Evolutionary conservation across 2,888 invertebrate genomes (phyloP).

Genomic region (Stegophylla sp.): DNA sequence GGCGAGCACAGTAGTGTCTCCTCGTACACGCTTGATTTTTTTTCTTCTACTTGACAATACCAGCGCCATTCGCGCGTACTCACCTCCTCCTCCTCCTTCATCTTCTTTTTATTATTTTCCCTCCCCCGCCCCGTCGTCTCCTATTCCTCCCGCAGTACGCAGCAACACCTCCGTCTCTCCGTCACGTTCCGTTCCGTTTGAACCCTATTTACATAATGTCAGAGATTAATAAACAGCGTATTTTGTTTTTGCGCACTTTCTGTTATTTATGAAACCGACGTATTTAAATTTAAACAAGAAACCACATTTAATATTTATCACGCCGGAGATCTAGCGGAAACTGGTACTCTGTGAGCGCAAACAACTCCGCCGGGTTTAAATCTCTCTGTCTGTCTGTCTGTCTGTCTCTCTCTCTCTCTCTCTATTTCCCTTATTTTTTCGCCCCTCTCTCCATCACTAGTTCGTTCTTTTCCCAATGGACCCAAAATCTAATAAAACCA

Average conservation of each 20-base stretch:
- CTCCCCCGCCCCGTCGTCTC: not conserved
- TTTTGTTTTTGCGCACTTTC: slow-evolving; percentile 38
- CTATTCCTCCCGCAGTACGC: not conserved
- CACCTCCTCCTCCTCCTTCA: not conserved
- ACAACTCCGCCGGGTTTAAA: slow-evolving; percentile 13
- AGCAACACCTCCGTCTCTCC: not conserved
- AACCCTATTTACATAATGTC: slow-evolving; percentile 35
- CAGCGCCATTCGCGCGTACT: too few relatives aligned
- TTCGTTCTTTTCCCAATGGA: not conserved
- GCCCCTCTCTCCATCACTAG: not conserved
- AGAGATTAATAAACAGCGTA: slow-evolving; percentile 37
- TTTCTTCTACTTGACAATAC: not conserved
- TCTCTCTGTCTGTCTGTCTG: not conserved
- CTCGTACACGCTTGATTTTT: not conserved
- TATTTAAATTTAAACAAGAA: slow-evolving; percentile 47
- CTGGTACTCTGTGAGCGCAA: slow-evolving; percentile 36
- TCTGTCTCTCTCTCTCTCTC: too few relatives aligned
- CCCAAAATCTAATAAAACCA: not conserved
- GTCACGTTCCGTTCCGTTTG: not conserved
- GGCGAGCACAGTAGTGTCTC: not conserved
- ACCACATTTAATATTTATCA: slow-evolving; percentile 41
- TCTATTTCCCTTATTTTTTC: too few relatives aligned
- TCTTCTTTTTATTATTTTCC: not conserved
- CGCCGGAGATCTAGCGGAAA: slow-evolving; percentile 29
- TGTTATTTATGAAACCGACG: slow-evolving; percentile 47